Evolutionary conservation across 2,797 vertebrate genomes (phyloP), one percentile per base, ranked within the genome.

Genomic region (Phrynocephalus guinanensis): DNA sequence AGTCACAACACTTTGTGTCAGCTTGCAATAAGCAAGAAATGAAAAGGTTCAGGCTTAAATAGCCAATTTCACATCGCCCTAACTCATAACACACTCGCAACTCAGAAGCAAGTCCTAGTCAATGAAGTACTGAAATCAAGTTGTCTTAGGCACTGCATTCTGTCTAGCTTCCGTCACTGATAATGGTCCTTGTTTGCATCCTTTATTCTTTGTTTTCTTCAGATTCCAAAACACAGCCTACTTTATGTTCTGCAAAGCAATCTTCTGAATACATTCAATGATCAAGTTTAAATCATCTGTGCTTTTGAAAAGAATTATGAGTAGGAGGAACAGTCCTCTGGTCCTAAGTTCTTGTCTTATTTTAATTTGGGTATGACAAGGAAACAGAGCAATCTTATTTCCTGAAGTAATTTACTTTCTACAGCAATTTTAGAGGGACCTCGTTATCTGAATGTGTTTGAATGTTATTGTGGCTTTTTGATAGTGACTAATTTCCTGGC

Each of bases 271-370:
- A 90, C 82, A 91, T 68, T 0, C 3, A 38, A 91, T 87, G 85
- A 89, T 86, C 33, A 77, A 81, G 16, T 68, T 52, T 76, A 87
- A 88, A 73, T 86, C 3, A 88, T 38, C 77, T 81, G 6, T 76
- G 44, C 18, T 26, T 71, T 86, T 76, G 4, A 81, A 50, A 82
- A 82, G 18, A 71, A 77, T 68, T 77, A 80, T 72, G 87, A 87
- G 5, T 18, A 85, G 66, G 6, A 2, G 56, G 72, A 91, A 90
- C 0, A 88, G 1, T 5, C 52, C 48, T 6, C 13, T 84, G 75
- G 86, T 15, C 70, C 76, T 87, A 30, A 0, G 1, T 76, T 86
- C 38, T 38, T 72, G 2, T 63, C 73, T 88, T 8, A 86, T 80
- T 24, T 52, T 79, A 82, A 56, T 86, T 90, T 84, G 24, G 67